phyloP scores from a whole-genome alignment of 2,113 vertebrate species.

The Pheucticus melanocephalus region DNA sequence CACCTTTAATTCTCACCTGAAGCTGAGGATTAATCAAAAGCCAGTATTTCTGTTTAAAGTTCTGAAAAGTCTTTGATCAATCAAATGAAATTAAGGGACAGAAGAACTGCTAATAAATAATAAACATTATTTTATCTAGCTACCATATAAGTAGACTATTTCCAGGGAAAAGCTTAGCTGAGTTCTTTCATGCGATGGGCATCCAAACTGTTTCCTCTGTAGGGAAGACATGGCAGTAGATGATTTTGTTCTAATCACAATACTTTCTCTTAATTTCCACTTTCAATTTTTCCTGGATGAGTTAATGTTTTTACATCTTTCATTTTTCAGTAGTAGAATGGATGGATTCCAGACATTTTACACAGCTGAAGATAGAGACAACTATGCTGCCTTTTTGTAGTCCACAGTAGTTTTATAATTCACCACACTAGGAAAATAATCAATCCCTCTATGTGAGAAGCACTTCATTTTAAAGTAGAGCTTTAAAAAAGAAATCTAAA shows the following conservation, averaged over 20 bases:
- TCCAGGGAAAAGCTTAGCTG: not conserved
- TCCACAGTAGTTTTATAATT: not conserved
- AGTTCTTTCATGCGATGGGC: not conserved
- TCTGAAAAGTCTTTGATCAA: not conserved
- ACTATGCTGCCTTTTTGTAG: not conserved
- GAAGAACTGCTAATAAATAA: not conserved
- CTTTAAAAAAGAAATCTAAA: not conserved
- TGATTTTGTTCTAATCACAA: not conserved
- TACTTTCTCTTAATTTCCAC: slow-evolving; percentile 37
- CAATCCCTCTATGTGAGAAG: not conserved
- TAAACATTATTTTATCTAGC: slow-evolving; percentile 19
- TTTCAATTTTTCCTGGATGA: not conserved
- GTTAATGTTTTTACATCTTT: slow-evolving; percentile 30
- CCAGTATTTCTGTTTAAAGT: not conserved
- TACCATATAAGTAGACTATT: not conserved
- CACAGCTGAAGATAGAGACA: not conserved
- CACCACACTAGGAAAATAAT: not conserved
- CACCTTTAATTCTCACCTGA: not conserved
- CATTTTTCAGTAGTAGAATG: not conserved
- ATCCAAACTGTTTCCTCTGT: slow-evolving; percentile 23
- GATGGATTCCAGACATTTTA: not conserved
- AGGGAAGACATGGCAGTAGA: not conserved
- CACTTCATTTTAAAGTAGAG: not conserved
- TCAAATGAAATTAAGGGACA: not conserved
- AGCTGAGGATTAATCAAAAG: not conserved